Conservation (phyloP, 2,888 invertebrate genomes). For the Pterostichus niger region DNA sequence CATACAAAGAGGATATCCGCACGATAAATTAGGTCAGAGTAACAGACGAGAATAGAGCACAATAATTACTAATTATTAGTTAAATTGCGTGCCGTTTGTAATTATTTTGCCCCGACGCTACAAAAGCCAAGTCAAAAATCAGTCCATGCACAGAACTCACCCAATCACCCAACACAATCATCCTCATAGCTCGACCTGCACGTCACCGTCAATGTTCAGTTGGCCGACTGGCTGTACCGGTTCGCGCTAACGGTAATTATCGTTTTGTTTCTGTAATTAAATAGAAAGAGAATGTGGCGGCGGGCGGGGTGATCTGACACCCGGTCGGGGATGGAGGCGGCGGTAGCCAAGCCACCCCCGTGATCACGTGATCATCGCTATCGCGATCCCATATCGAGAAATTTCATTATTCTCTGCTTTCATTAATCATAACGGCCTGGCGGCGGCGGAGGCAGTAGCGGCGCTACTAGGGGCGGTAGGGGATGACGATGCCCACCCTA, state of each 20-base stretch:
- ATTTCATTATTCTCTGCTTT: conserved; percentile 76
- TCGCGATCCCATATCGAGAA: conserved; percentile 75
- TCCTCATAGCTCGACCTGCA: not conserved
- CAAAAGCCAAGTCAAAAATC: conserved; percentile 64
- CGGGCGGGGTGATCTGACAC: conserved; percentile 43
- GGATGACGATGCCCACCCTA: conserved; percentile 28
- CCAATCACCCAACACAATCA: not conserved
- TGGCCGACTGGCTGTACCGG: conserved; percentile 40
- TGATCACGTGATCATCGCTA: conserved; percentile 68
- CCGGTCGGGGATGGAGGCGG: not conserved
- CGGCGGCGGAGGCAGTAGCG: conserved; percentile 47
- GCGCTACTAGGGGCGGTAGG: conserved; percentile 43
- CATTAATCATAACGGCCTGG: conserved; percentile 74
- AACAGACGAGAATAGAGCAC: conserved; percentile 69
- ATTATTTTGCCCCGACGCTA: conserved; percentile 71
- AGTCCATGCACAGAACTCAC: conserved; percentile 36
- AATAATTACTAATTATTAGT: conserved; percentile 75
- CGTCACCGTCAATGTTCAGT: not conserved
- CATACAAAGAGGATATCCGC: conserved; percentile 53
- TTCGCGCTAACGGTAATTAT: conserved; percentile 65
- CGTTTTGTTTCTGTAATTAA: conserved; percentile 68
- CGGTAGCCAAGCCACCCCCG: not conserved
- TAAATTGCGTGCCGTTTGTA: conserved; percentile 75
- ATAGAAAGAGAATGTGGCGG: conserved; percentile 64
- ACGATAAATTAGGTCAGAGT: conserved; percentile 71